Evolutionary conservation across 2,888 invertebrate genomes (phyloP).

Genomic region (Protophormia terraenovae): DNA sequence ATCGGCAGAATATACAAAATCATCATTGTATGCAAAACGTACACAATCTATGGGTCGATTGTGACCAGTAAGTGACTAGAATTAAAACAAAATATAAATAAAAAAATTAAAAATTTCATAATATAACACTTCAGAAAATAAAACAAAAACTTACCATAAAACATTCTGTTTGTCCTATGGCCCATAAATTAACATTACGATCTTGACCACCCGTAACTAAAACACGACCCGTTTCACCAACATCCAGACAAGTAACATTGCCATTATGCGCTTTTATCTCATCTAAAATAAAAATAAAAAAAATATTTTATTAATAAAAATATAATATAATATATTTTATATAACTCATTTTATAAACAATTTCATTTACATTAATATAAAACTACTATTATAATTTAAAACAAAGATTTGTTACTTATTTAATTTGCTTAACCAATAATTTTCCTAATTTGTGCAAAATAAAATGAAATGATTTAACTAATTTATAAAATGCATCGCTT

Average conservation of each 20-base stretch:
- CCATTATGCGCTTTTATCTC: slow-evolving; percentile 81
- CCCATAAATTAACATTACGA: slow-evolving; percentile 98
- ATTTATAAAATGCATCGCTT: too few relatives aligned
- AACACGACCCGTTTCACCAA: slow-evolving; percentile 81
- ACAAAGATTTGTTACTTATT: too few relatives aligned
- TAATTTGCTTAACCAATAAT: too few relatives aligned
- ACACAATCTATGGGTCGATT: slow-evolving; percentile 97
- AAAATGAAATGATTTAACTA: too few relatives aligned
- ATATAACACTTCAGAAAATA: too few relatives aligned
- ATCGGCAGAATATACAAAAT: slow-evolving; percentile 96
- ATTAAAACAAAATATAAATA: slow-evolving; percentile 23
- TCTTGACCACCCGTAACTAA: slow-evolving; percentile 92
- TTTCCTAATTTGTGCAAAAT: too few relatives aligned
- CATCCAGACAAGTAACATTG: slow-evolving; percentile 80
- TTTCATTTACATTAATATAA: too few relatives aligned
- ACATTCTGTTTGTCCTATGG: slow-evolving; percentile 96
- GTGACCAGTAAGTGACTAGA: slow-evolving; percentile 94
- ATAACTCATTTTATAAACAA: too few relatives aligned
- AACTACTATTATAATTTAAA: too few relatives aligned
- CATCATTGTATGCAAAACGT: slow-evolving; percentile 96
- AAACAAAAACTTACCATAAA: slow-evolving; percentile 88
- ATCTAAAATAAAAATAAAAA: slow-evolving; percentile 73
- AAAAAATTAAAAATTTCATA: too few relatives aligned
- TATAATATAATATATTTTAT: too few relatives aligned
- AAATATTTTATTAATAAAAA: too few relatives aligned